Evolutionary conservation across 2,113 vertebrate genomes (phyloP).

Genomic region (Hypanus sabinus): DNA sequence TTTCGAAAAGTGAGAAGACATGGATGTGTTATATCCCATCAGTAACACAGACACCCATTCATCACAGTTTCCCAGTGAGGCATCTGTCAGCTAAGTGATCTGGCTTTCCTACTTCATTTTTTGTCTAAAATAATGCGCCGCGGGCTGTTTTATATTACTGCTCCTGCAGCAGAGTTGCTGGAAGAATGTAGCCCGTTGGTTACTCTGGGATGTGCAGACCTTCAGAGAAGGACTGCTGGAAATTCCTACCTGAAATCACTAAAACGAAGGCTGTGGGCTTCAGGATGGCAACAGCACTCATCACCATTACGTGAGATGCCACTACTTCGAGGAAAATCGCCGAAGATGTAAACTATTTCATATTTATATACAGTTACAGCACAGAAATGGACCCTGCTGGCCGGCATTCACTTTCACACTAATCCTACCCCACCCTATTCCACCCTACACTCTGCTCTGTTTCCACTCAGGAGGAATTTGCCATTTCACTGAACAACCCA

Average conservation of each 20-base stretch:
- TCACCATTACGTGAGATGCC: too few species aligned
- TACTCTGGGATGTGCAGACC: not conserved
- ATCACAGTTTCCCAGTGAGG: conserved; percentile 22
- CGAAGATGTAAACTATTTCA: not conserved
- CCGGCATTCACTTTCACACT: too few species aligned
- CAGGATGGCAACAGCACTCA: too few species aligned
- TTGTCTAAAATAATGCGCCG: too few species aligned
- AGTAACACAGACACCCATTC: conserved; percentile 1
- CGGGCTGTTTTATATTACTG: not conserved
- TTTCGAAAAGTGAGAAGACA: conserved; percentile 24
- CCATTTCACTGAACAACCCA: too few species aligned
- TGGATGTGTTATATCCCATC: conserved; percentile 15
- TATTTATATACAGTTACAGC: too few species aligned
- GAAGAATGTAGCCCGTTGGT: not conserved
- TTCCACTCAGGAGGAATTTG: too few species aligned
- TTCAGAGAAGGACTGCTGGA: not conserved
- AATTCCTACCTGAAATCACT: not conserved
- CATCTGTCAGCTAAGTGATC: not conserved
- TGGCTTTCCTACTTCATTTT: not conserved
- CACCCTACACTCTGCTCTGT: too few species aligned
- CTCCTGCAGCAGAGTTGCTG: too few species aligned
- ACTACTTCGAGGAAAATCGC: not conserved
- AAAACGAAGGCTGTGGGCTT: too few species aligned
- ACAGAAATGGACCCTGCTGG: too few species aligned
- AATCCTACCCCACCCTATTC: too few species aligned